Evolutionary conservation across 1,140 invertebrate genomes (phyloP).

Genomic region (Platyscapa corneri): DNA sequence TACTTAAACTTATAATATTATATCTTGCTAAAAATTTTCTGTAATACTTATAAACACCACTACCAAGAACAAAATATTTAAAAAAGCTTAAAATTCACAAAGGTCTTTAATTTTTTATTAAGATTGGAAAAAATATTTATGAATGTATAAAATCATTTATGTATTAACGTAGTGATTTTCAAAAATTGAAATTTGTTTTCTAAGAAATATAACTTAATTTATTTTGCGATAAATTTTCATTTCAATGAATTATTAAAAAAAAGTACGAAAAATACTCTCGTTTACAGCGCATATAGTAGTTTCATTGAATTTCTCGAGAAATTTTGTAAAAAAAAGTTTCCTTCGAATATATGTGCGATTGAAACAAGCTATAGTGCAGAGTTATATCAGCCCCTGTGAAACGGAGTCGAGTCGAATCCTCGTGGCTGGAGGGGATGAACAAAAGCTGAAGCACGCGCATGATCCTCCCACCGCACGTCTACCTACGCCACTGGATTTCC

Average conservation of each 20-base stretch:
- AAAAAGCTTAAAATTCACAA: too few relatives aligned
- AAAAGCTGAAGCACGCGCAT: not conserved
- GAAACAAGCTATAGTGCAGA: not conserved
- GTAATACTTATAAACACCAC: too few relatives aligned
- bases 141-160: too few relatives aligned
- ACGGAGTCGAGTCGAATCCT: not conserved
- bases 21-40: too few relatives aligned
- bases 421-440: not conserved
- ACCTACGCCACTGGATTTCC: conserved; percentile 35
- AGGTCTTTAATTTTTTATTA: too few relatives aligned
- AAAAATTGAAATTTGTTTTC: too few relatives aligned
- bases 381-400: conserved; percentile 16
- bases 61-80: too few relatives aligned
- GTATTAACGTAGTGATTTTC: too few relatives aligned
- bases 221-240: not conserved
- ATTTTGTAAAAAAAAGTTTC: not conserved
- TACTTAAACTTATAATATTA: too few relatives aligned
- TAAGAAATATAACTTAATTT: too few relatives aligned
- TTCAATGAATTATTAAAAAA: not conserved
- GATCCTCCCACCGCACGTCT: not conserved
- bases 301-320: not conserved
- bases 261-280: not conserved
- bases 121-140: too few relatives aligned
- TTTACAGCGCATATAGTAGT: not conserved
- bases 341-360: not conserved